Evolutionary conservation across 2,113 vertebrate species (phyloP).

Genomic region (Ictalurus punctatus): DNA sequence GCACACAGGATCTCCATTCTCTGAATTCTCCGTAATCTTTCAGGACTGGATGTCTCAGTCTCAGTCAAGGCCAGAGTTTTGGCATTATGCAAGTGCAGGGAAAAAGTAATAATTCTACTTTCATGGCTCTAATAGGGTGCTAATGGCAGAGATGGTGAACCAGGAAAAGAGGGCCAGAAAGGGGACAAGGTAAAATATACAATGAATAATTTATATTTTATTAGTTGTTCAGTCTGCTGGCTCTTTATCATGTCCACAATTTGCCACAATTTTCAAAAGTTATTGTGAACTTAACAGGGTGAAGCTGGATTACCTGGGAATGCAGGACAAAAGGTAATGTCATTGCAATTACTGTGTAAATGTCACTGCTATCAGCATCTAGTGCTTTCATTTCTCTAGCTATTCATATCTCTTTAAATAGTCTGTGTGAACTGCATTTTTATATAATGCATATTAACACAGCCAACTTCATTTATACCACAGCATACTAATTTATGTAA

Average conservation of each 20-base stretch:
- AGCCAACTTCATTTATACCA: not conserved
- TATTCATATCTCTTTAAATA: not conserved
- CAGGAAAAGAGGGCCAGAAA: constrained; percentile 74
- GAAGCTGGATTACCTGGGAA: constrained; percentile 76
- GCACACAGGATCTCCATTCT: not conserved
- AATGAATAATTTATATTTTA: not conserved
- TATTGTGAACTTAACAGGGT: constrained; percentile 76
- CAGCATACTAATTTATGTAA: not conserved
- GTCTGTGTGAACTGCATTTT: not conserved
- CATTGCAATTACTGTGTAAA: not conserved
- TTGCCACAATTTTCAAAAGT: not conserved
- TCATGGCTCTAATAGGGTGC: constrained; percentile 73
- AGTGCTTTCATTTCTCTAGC: not conserved
- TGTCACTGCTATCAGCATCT: not conserved
- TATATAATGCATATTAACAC: not conserved
- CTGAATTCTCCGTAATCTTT: not conserved
- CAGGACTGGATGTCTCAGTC: not conserved
- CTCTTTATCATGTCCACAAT: not conserved
- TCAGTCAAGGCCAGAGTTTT: not conserved
- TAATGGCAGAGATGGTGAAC: constrained; percentile 76
- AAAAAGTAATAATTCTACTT: not conserved
- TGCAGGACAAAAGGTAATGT: constrained; percentile 82
- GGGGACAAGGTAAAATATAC: constrained; percentile 79
- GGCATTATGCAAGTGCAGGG: not conserved
- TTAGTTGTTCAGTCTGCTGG: not conserved